Evolutionary conservation across 2,113 vertebrate species (phyloP).

Genomic region (Lophura nycthemera): DNA sequence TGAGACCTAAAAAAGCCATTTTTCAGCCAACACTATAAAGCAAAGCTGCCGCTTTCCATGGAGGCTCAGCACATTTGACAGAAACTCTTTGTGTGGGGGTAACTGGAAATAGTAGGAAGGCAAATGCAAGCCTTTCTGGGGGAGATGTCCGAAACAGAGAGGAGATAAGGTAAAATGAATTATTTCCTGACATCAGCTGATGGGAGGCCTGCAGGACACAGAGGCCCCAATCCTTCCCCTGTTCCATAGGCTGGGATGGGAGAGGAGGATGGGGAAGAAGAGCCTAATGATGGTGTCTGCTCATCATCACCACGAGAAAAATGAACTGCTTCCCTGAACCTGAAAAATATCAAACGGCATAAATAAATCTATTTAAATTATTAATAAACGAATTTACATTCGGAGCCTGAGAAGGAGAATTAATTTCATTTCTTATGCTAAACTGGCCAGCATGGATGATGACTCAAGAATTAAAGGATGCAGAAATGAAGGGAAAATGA

Average conservation of each 20-base stretch:
- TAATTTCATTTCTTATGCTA: constrained; percentile 79
- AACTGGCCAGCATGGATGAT: constrained; percentile 40
- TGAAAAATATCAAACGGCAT: constrained; percentile 82
- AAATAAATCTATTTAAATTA: constrained; percentile 81
- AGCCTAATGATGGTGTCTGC: constrained; percentile 32
- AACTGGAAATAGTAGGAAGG: not conserved
- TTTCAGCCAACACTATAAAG: not conserved
- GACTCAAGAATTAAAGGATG: constrained; percentile 15
- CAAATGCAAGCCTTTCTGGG: not conserved
- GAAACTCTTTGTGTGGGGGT: fast-evolving
- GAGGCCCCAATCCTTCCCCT: not conserved
- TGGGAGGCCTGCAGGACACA: not conserved
- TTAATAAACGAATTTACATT: constrained; percentile 80
- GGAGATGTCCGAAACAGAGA: not conserved
- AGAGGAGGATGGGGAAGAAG: not conserved
- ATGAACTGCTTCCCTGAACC: constrained; percentile 79
- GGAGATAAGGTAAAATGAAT: not conserved
- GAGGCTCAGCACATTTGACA: not conserved
- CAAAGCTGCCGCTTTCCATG: not conserved
- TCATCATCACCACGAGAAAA: constrained; percentile 64
- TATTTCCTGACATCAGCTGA: not conserved
- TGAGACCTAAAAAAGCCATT: not conserved
- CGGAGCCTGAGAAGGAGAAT: constrained; percentile 70
- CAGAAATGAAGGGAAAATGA: not conserved
- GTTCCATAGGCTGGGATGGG: not conserved